A percentile compares a stretch with the other conserved stretches of the same genome.
Evolutionary conservation across 2,797 vertebrate species (phyloP).

Genomic region (Columba guinea): DNA sequence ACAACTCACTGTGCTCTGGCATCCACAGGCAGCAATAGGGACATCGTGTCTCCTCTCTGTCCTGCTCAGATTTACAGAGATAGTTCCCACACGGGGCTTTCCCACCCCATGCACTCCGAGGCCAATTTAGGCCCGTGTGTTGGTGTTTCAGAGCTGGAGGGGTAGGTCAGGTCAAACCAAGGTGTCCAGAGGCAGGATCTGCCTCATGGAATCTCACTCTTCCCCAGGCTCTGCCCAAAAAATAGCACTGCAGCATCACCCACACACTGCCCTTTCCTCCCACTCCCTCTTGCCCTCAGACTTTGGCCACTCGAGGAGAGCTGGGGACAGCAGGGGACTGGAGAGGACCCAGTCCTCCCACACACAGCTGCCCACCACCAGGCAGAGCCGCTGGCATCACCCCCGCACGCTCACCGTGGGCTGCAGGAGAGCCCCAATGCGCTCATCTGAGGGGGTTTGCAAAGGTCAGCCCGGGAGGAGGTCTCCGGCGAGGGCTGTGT

Average conservation of each 20-base stretch:
- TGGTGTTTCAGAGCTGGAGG: background rate
- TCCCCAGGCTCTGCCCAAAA: background rate
- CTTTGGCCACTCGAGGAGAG: background rate
- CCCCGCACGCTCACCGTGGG: rapidly evolving
- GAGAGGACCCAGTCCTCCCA: background rate
- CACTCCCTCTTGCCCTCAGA: background rate
- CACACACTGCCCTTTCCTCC: background rate
- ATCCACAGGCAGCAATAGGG: rapidly evolving
- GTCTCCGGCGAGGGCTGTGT: background rate
- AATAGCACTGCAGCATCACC: background rate
- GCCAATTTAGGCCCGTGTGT: rapidly evolving
- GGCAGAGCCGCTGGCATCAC: rapidly evolving
- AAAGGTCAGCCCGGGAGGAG: background rate
- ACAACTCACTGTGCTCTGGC: background rate
- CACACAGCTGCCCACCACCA: background rate
- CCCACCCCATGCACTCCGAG: background rate
- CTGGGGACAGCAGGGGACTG: background rate
- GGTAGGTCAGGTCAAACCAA: background rate
- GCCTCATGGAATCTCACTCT: background rate
- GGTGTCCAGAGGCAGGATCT: background rate
- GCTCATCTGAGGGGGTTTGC: background rate
- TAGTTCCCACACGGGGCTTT: rapidly evolving
- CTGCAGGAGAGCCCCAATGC: background rate
- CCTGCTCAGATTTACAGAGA: background rate
- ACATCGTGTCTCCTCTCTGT: background rate